phyloP scores from a whole-genome alignment of 2,113 vertebrate genomes.

The Ctenomys sociabilis region DNA sequence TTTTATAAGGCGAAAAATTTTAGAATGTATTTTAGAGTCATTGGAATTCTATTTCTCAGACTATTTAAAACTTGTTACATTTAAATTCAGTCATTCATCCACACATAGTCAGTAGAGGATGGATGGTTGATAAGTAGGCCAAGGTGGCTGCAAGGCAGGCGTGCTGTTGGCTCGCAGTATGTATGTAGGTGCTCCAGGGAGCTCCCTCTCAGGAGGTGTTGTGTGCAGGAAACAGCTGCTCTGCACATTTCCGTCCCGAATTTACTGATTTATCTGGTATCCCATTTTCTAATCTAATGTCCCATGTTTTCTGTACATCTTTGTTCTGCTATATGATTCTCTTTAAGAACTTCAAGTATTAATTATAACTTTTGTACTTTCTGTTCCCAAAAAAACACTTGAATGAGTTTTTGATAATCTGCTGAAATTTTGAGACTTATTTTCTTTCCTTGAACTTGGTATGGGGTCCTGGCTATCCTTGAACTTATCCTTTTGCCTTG shows the following conservation, averaged over 20 bases:
- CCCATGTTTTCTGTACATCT: neutral
- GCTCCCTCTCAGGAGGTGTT: neutral
- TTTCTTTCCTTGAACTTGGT: neutral
- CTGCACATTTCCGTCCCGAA: fast-evolving
- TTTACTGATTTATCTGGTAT: neutral
- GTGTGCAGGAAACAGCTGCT: fast-evolving
- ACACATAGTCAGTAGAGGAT: fast-evolving
- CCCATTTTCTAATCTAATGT: neutral
- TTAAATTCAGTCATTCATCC: neutral
- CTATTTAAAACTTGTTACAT: neutral
- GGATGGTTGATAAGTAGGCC: neutral
- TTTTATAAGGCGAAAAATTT: neutral
- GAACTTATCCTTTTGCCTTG: neutral
- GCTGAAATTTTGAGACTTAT: neutral
- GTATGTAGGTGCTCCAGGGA: neutral
- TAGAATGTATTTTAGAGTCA: neutral
- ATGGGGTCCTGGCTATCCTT: neutral
- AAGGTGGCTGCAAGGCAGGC: neutral
- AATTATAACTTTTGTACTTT: conserved; percentile 5
- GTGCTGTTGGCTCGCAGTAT: neutral
- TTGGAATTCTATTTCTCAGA: neutral
- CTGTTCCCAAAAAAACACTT: neutral
- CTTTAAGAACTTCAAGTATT: neutral
- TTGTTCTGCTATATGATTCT: neutral
- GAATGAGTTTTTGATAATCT: conserved; percentile 39